Evolutionary conservation across 2,888 invertebrate species (phyloP), one percentile per base, ranked within the genome.

Genomic region (Tupiocoris notatus): DNA sequence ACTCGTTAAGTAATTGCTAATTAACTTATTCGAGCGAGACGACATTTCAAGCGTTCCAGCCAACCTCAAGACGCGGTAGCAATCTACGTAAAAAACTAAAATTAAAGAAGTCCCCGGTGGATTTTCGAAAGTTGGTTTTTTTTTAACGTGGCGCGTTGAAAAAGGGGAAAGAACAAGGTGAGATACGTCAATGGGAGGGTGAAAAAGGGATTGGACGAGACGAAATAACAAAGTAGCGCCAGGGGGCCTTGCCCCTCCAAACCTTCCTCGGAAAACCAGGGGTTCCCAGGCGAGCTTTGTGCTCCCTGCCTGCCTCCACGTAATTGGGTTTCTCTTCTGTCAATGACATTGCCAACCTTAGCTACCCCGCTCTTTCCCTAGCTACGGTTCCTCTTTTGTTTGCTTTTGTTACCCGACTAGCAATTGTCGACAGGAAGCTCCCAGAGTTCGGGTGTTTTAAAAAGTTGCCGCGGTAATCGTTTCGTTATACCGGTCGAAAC

Each of bases 321-420:
- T 76, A 76, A 76, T 76, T 76, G 76, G 76, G 76, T 76, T 76
- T 76, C 76, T 62, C 68, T 62, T 76, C 76, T 76, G 76, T 76
- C 76, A 76, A 76, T 76, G 76, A 76, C 76, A 76, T 65, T 62
- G 39, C 75, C 18, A 73, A 73, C 61, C 73, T 63, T 73, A 25
- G 58, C 25, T 59, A 70, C 22, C 62, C 73, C 61, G 20, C 20
- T 39, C 54, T 18, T 20, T 3, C 62, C 70, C 6, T n/a, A n/a
- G n/a, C n/a, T n/a, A n/a, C n/a, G n/a, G 18, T 23, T 70, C 16
- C 56, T 54, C 21, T 67, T 73, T 73, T 73, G 73, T 73, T 73
- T 73, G 73, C 73, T 73, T 73, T 73, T 63, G 73, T 73, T 73
- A 63, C 62, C 54, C 62, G 56, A 12, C 39, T 39, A 12, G 54